phyloP scores from a whole-genome alignment of 1,140 invertebrate species.

The Littorina saxatilis region DNA sequence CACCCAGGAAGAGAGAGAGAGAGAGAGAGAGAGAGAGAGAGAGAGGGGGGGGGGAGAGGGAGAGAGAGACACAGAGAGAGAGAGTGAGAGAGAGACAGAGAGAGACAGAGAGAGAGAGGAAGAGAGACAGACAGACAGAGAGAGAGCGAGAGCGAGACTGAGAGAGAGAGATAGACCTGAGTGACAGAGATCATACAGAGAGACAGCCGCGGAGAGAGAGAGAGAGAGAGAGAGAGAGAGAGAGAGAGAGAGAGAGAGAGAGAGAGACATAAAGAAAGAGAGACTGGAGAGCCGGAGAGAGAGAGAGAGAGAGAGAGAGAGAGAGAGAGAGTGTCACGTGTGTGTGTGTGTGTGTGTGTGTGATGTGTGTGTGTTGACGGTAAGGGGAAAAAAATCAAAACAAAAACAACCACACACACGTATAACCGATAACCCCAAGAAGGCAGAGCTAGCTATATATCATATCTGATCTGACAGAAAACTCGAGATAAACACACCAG shows the following conservation, averaged over 20 bases:
- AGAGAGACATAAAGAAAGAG: neutral
- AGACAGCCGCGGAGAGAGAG: neutral
- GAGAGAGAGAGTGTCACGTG: neutral
- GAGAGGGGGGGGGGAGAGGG: neutral
- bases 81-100: neutral
- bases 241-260: neutral
- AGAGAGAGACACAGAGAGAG: neutral
- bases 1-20: neutral
- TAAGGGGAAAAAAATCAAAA: neutral
- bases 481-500: too few species aligned
- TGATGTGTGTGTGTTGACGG: too few species aligned
- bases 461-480: too few species aligned
- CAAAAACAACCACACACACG: neutral
- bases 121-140: too few species aligned
- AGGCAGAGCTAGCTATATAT: neutral
- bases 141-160: too few species aligned
- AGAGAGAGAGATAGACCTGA: too few species aligned
- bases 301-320: neutral
- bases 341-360: too few species aligned
- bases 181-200: neutral
- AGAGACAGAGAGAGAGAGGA: neutral
- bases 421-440: neutral
- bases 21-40: neutral
- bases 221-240: neutral
- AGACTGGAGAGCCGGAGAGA: neutral